phyloP scores from a whole-genome alignment of 2,797 vertebrate species.

The Micrastur ruficollis region DNA sequence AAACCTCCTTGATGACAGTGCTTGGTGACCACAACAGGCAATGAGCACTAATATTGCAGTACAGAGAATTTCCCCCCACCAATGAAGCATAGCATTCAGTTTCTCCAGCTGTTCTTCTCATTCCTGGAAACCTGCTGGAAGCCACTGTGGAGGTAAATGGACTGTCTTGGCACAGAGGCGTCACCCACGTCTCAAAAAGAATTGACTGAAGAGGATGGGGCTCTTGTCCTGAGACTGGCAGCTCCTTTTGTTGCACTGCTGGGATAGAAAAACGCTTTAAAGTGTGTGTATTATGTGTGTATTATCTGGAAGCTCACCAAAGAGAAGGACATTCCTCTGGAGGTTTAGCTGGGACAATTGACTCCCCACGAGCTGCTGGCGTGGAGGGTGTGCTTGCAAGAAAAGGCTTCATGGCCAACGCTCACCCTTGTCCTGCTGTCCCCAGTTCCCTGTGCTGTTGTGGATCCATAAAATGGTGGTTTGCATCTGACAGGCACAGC shows the following conservation, averaged over 20 bases:
- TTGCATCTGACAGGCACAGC: neutral
- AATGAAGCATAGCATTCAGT: slow-evolving; percentile 64
- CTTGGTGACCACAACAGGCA: slow-evolving; percentile 70
- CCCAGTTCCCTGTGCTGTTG: neutral
- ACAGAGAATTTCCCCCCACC: slow-evolving; percentile 68
- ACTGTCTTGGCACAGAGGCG: neutral
- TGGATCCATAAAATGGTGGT: neutral
- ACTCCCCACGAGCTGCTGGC: neutral
- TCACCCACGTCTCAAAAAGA: neutral
- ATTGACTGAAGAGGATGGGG: neutral
- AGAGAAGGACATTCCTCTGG: neutral
- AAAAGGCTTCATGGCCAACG: neutral
- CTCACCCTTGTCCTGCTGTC: neutral
- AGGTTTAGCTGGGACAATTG: neutral
- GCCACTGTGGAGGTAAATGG: slow-evolving; percentile 6
- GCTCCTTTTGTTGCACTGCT: neutral
- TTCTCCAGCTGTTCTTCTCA: slow-evolving; percentile 68
- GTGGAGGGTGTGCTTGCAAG: neutral
- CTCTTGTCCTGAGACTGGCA: neutral
- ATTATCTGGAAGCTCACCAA: slow-evolving; percentile 14
- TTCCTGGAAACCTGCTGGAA: slow-evolving; percentile 71
- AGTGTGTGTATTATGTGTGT: neutral
- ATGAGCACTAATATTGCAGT: slow-evolving; percentile 68
- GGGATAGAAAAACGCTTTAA: slow-evolving; percentile 5
- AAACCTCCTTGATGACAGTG: slow-evolving; percentile 71